Evolutionary conservation across 2,113 vertebrate species (phyloP).

Genomic region (Trochalopteron elliotii): DNA sequence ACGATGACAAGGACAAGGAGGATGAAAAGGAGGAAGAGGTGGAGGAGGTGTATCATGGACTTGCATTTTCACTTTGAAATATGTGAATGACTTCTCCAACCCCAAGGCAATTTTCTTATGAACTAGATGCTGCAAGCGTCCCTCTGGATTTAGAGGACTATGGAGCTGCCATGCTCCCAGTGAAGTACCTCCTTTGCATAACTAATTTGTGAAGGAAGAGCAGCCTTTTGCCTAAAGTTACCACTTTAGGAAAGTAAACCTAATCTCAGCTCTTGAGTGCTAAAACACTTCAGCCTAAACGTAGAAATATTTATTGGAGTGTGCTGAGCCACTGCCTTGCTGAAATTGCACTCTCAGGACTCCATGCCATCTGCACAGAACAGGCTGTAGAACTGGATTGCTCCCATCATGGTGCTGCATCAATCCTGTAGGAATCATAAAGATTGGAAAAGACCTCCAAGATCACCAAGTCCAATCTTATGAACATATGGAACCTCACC

Average conservation of each 20-base stretch:
- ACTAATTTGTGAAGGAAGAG: neutral
- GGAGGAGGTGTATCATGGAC: neutral
- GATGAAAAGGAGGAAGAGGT: neutral
- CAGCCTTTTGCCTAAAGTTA: neutral
- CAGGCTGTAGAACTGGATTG: neutral
- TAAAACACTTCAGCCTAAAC: neutral
- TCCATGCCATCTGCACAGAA: neutral
- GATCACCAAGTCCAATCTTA: neutral
- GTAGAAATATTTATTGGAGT: neutral
- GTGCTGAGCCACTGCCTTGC: neutral
- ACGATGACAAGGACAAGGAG: fast-evolving
- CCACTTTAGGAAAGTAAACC: neutral
- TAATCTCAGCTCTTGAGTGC: neutral
- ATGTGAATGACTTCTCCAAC: neutral
- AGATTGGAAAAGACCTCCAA: neutral
- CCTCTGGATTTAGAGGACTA: neutral
- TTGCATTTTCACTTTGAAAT: neutral
- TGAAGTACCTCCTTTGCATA: neutral
- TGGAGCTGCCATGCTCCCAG: neutral
- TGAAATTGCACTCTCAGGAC: neutral
- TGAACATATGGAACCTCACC: fast-evolving
- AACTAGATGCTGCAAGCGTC: neutral
- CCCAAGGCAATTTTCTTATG: neutral
- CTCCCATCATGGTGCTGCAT: neutral
- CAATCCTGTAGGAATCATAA: neutral